Evolutionary conservation across 2,113 vertebrate species (phyloP).

Genomic region (Polypterus senegalus): DNA sequence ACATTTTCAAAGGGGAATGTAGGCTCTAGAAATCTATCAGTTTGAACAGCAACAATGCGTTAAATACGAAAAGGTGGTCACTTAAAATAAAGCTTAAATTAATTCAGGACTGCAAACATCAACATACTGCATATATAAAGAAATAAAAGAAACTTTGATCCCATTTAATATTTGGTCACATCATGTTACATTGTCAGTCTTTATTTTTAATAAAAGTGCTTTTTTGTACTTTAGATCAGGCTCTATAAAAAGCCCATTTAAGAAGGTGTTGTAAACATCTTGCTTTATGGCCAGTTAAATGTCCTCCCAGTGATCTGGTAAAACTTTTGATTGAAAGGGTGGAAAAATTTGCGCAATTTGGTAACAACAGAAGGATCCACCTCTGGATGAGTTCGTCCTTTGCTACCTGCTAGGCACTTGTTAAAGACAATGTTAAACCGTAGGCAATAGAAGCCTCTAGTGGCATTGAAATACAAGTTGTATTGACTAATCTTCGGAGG

Average conservation of each 20-base stretch:
- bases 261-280: slow-evolving; percentile 32
- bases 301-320: slow-evolving; percentile 91
- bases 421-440: slow-evolving; percentile 86
- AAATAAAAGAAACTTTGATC: slow-evolving; percentile 39
- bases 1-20: slow-evolving; percentile 2
- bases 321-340: slow-evolving; percentile 95
- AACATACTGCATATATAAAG: slow-evolving; percentile 20
- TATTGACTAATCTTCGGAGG: slow-evolving; percentile 82
- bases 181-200: slow-evolving; percentile 30
- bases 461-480: slow-evolving; percentile 92
- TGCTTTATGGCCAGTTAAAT: slow-evolving; percentile 81
- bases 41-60: slow-evolving; percentile 13
- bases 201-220: slow-evolving; percentile 40
- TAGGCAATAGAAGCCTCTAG: slow-evolving; percentile 92
- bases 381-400: slow-evolving; percentile 86
- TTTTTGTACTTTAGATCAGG: slow-evolving; percentile 17
- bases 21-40: not conserved
- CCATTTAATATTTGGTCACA: slow-evolving; percentile 71
- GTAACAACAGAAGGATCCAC: slow-evolving; percentile 76
- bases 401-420: slow-evolving; percentile 97
- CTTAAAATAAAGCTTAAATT: slow-evolving; percentile 18
- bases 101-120: slow-evolving; percentile 16
- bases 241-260: slow-evolving; percentile 11
- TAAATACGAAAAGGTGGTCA: slow-evolving; percentile 17
- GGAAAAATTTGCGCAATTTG: slow-evolving; percentile 88